phyloP scores from a whole-genome alignment of 2,888 invertebrate genomes.

The Zele albiditarsus region DNA sequence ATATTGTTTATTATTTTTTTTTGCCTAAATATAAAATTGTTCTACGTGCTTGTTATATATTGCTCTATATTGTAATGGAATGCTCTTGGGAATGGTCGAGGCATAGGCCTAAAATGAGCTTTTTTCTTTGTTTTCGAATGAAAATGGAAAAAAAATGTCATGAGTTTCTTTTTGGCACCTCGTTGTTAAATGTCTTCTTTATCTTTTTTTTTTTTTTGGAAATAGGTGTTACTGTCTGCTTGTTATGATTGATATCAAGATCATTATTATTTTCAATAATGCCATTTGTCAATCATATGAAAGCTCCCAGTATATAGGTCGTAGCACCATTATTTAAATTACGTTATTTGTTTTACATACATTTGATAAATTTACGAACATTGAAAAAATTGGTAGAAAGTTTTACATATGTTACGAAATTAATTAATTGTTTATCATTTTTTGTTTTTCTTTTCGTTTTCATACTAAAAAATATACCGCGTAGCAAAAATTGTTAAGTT shows the following conservation, averaged over 20 bases:
- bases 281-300: slow-evolving; percentile 27
- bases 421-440: slow-evolving; percentile 32
- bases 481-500: slow-evolving; percentile 53
- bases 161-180: slow-evolving; percentile 51
- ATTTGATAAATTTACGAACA: slow-evolving; percentile 48
- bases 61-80: slow-evolving; percentile 44
- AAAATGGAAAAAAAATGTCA: slow-evolving; percentile 38
- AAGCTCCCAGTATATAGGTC: slow-evolving; percentile 42
- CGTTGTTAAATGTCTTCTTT: slow-evolving; percentile 43
- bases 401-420: slow-evolving; percentile 33
- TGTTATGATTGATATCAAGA: slow-evolving; percentile 39
- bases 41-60: slow-evolving; percentile 31
- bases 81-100: slow-evolving; percentile 45
- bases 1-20: neutral
- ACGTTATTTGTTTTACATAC: slow-evolving; percentile 48
- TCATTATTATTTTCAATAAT: slow-evolving; percentile 24
- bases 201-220: slow-evolving; percentile 26
- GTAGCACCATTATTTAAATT: slow-evolving; percentile 53
- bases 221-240: slow-evolving; percentile 46
- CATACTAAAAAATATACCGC: slow-evolving; percentile 51
- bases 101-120: slow-evolving; percentile 14
- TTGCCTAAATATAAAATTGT: slow-evolving; percentile 30
- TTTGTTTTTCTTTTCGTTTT: slow-evolving; percentile 22
- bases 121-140: slow-evolving; percentile 8
- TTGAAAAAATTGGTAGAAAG: slow-evolving; percentile 46